Conservation (phyloP, 2,888 invertebrate genomes). For the Agrenia bidenticulata region DNA sequence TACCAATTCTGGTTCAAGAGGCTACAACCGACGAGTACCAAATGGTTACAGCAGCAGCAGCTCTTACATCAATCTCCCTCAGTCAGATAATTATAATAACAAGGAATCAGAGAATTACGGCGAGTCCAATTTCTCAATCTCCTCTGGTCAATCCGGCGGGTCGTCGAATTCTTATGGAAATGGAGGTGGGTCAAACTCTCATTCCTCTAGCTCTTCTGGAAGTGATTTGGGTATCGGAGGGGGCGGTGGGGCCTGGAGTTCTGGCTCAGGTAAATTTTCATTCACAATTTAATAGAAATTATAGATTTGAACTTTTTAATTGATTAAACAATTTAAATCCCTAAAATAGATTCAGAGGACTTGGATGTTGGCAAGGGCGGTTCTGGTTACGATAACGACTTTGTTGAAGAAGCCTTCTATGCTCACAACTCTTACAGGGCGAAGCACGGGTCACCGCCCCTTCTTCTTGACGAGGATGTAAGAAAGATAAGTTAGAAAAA, state of each 20-base stretch:
- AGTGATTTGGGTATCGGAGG: background rate
- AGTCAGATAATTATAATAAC: too few species aligned
- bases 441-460: slow-evolving; percentile 28
- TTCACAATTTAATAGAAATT: background rate
- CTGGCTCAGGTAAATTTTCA: too few species aligned
- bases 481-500: too few species aligned
- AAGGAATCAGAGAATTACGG: too few species aligned
- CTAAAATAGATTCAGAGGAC: background rate
- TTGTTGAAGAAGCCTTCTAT: slow-evolving; percentile 21
- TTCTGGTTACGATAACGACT: slow-evolving; percentile 11
- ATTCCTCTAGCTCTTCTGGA: slow-evolving; percentile 18
- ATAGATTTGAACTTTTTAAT: background rate
- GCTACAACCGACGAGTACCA: too few species aligned
- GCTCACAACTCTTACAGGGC: slow-evolving; percentile 35
- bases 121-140: too few species aligned
- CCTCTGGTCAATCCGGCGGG: too few species aligned
- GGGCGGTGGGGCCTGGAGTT: too few species aligned
- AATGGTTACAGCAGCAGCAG: too few species aligned
- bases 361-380: background rate
- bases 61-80: too few species aligned
- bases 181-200: slow-evolving; percentile 26
- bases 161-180: slow-evolving; percentile 7
- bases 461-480: slow-evolving; percentile 33
- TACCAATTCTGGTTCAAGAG: too few species aligned
- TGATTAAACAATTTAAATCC: too few species aligned